phyloP scores from a whole-genome alignment of 2,113 vertebrate species.

The Riparia riparia region DNA sequence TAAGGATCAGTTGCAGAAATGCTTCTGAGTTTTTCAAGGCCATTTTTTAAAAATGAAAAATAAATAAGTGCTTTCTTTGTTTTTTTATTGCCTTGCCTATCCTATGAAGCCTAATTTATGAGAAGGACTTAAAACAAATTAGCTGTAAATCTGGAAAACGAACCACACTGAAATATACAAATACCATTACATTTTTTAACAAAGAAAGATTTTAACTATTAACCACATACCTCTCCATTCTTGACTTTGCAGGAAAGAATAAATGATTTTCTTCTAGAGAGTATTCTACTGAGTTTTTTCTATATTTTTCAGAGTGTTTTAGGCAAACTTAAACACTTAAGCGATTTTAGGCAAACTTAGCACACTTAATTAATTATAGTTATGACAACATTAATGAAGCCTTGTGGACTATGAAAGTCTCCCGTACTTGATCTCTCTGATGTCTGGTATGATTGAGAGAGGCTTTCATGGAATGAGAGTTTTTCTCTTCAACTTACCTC shows the following conservation, averaged over 20 bases:
- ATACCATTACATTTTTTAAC: neutral
- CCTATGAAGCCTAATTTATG: neutral
- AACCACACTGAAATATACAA: neutral
- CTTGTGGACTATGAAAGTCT: neutral
- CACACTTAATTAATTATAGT: neutral
- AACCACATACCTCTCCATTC: accelerated
- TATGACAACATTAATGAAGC: neutral
- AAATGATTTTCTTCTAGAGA: neutral
- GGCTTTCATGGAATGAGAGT: neutral
- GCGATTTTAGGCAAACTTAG: no score
- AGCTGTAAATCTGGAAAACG: neutral
- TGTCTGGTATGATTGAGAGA: neutral
- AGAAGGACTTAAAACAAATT: neutral
- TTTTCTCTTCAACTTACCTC: neutral
- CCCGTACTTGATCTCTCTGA: neutral
- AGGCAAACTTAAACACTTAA: neutral
- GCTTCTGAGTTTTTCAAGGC: neutral
- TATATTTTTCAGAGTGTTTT: neutral
- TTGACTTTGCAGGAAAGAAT: neutral
- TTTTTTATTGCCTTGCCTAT: neutral
- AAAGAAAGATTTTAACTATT: neutral
- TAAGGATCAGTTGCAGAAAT: neutral
- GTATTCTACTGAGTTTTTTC: neutral
- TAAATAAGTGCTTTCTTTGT: neutral
- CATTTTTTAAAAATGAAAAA: neutral